Conservation (phyloP, 2,113 vertebrate species). For the Phasianus colchicus region DNA sequence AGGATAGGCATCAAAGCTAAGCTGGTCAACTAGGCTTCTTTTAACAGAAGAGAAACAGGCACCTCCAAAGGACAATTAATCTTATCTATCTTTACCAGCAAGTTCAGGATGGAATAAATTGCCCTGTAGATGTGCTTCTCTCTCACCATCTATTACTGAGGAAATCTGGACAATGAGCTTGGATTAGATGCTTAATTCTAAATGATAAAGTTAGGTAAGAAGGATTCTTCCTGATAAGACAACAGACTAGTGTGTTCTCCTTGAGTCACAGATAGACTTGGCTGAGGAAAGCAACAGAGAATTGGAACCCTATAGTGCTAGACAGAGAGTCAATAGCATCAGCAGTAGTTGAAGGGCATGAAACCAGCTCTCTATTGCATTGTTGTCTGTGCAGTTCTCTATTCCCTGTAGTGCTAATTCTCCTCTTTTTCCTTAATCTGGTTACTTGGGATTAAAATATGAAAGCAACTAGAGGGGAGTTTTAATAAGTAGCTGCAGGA, state of each 20-base stretch:
- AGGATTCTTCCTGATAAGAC: not conserved
- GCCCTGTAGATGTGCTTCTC: not conserved
- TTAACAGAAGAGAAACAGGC: not conserved
- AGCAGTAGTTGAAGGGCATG: slow-evolving; percentile 9
- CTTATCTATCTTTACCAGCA: not conserved
- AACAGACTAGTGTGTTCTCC: not conserved
- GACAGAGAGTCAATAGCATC: not conserved
- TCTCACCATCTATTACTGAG: not conserved
- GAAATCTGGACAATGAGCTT: not conserved
- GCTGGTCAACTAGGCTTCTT: not conserved
- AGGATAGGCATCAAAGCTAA: not conserved
- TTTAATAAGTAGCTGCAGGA: slow-evolving; percentile 50
- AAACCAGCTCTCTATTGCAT: slow-evolving; percentile 31
- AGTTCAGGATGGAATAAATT: not conserved
- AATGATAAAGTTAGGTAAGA: not conserved
- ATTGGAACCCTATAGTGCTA: not conserved
- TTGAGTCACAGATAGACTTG: not conserved
- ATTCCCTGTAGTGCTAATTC: slow-evolving; percentile 12
- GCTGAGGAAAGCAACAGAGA: slow-evolving; percentile 15
- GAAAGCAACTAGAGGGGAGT: slow-evolving; percentile 30
- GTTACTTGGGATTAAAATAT: slow-evolving; percentile 64
- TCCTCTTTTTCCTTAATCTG: not conserved
- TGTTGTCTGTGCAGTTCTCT: not conserved
- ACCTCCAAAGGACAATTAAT: not conserved
- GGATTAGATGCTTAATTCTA: not conserved